Percentiles rank a stretch among this genome's conserved stretches.
Conservation (phyloP, 1,140 invertebrate species). For the Drosophila funebris region DNA sequence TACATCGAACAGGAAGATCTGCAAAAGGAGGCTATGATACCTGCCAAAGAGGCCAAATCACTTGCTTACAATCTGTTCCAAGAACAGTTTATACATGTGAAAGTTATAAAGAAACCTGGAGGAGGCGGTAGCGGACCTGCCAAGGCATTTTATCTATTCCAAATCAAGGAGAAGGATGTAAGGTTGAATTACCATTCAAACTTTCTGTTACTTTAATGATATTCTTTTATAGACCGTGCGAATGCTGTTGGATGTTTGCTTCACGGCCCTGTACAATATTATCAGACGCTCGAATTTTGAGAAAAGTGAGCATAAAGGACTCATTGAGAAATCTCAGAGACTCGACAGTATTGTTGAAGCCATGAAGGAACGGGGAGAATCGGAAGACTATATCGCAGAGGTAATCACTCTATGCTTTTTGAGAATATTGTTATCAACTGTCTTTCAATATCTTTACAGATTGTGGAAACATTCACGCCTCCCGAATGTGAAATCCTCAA, state of each 20-base stretch:
- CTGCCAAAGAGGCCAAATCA: constrained; percentile 94
- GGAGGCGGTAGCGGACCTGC: constrained; percentile 85
- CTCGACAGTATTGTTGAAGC: constrained; percentile 91
- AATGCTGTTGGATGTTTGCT: constrained; percentile 90
- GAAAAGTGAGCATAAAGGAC: constrained; percentile 87
- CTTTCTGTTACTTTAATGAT: neutral
- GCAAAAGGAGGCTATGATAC: constrained; percentile 94
- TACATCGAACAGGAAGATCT: constrained; percentile 95
- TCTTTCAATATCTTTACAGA: constrained; percentile 84
- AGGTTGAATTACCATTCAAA: neutral
- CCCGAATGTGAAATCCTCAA: constrained; percentile 89
- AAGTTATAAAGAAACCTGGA: constrained; percentile 83
- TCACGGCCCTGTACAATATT: constrained; percentile 90
- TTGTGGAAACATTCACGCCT: constrained; percentile 91
- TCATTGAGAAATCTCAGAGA: constrained; percentile 93
- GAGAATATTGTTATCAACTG: neutral
- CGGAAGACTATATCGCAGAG: constrained; percentile 90
- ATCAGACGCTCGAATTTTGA: constrained; percentile 87
- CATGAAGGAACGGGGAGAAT: constrained; percentile 89
- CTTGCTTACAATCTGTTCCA: constrained; percentile 92
- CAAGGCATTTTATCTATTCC: constrained; percentile 90
- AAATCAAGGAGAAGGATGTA: constrained; percentile 86
- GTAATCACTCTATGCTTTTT: constrained; percentile 82
- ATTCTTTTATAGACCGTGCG: constrained; percentile 86
- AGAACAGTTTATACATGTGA: constrained; percentile 90